A percentile compares a stretch with the other conserved stretches of the same genome.
These are phyloP conservation scores for Rhyacichthys aspro DNA, from an alignment of 2,797 vertebrate genomes.

Conservation along the genomic window DNA sequence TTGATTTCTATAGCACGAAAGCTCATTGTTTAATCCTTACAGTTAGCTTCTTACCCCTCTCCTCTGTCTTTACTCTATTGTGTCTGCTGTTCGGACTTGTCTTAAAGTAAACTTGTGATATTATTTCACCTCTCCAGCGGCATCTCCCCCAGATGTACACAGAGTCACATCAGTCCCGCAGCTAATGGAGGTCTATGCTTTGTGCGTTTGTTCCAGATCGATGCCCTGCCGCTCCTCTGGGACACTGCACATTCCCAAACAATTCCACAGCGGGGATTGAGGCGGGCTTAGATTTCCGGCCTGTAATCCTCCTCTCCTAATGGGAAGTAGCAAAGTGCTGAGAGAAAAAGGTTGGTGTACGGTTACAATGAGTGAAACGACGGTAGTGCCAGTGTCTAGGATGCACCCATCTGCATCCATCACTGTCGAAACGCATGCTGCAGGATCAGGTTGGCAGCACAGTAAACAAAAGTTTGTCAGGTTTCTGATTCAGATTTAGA, in stretches of 20 bases:
- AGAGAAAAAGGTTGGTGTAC: slow-evolving; percentile 24
- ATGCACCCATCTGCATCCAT: slow-evolving; percentile 8
- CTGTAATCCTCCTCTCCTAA: slow-evolving; percentile 33
- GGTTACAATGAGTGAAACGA: slow-evolving; percentile 13
- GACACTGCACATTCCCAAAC: slow-evolving; percentile 34
- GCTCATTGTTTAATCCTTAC: slow-evolving; percentile 7
- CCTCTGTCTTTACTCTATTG: neutral
- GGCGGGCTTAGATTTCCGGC: slow-evolving; percentile 14
- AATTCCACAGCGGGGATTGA: slow-evolving; percentile 32
- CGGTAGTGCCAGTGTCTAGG: neutral
- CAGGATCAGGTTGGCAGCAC: slow-evolving; percentile 1
- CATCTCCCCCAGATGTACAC: slow-evolving; percentile 1
- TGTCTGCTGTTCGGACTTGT: neutral
- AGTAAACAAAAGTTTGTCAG: neutral
- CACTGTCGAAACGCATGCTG: slow-evolving; percentile 9
- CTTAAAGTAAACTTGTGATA: slow-evolving; percentile 17
- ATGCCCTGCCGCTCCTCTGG: slow-evolving; percentile 27
- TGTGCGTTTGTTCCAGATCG: slow-evolving; percentile 49
- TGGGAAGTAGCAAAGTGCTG: slow-evolving; percentile 38
- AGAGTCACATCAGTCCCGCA: slow-evolving; percentile 31
- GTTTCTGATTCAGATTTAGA: neutral
- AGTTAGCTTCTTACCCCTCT: neutral
- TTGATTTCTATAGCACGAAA: slow-evolving; percentile 9
- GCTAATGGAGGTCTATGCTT: slow-evolving; percentile 41
- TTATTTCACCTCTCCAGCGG: neutral